Conservation (phyloP, 2,113 vertebrate genomes). For the Beaufortia kweichowensis region DNA sequence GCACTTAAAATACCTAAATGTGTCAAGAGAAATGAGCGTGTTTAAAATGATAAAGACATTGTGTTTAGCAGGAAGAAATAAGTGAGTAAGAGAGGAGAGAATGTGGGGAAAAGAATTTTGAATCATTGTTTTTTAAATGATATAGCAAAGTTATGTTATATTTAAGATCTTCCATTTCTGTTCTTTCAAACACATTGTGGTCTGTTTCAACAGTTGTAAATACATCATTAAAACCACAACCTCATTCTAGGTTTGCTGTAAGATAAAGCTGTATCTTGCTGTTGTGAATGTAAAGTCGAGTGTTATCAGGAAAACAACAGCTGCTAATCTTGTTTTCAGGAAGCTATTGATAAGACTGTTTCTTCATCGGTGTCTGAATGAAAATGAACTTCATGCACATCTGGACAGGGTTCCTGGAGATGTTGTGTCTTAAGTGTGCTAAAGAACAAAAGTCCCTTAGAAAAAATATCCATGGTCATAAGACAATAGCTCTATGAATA, state of each 20-base stretch:
- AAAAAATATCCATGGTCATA: too few species aligned
- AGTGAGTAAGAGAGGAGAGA: constrained; percentile 24
- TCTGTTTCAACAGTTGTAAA: not conserved
- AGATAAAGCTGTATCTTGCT: not conserved
- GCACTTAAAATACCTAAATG: not conserved
- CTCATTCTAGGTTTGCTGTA: not conserved
- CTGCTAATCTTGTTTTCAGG: not conserved
- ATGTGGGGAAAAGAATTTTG: not conserved
- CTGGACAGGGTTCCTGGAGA: not conserved
- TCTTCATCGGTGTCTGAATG: constrained; percentile 4
- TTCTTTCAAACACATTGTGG: not conserved
- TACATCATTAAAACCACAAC: not conserved
- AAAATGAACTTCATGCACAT: not conserved
- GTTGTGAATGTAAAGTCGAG: not conserved
- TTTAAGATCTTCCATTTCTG: not conserved
- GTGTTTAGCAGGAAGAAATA: too few species aligned
- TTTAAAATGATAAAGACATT: too few species aligned
- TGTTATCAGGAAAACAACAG: constrained; percentile 5
- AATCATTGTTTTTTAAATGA: too few species aligned
- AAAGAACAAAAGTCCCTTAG: not conserved
- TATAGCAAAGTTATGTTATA: too few species aligned
- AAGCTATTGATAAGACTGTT: not conserved
- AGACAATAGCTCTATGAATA: too few species aligned
- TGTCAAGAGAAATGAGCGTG: not conserved
- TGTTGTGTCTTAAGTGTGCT: not conserved